Evolutionary conservation across 2,888 invertebrate species (phyloP).

Genomic region (Magallana nippona): DNA sequence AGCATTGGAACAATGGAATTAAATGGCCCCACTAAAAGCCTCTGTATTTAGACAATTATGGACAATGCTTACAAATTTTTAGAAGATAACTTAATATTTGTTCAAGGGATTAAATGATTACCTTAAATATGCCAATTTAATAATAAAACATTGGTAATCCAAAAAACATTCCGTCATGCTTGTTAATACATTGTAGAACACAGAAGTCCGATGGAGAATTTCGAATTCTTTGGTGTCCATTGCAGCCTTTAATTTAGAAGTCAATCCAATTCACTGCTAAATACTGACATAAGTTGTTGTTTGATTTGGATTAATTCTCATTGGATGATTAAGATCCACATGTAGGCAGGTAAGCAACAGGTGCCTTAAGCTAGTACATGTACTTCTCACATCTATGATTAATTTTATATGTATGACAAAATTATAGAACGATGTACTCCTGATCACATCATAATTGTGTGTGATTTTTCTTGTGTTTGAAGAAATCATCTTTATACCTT

Average conservation of each 20-base stretch:
- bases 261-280: not conserved
- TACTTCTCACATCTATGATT: no score
- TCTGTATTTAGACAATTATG: conserved; percentile 11
- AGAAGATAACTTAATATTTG: conserved; percentile 33
- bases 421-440: no score
- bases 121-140: conserved; percentile 32
- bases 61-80: conserved; percentile 31
- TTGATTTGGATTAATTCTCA: not conserved
- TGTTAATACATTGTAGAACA: conserved; percentile 1
- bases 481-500: no score
- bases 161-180: conserved; percentile 20
- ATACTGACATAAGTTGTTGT: not conserved
- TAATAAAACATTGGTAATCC: conserved; percentile 22
- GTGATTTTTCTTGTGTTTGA: no score
- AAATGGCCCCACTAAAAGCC: conserved; percentile 14
- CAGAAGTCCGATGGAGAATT: not conserved
- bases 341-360: not conserved
- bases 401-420: no score
- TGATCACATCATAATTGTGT: no score
- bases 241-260: no score
- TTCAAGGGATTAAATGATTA: conserved; percentile 25
- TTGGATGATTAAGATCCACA: not conserved
- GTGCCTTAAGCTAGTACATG: no score
- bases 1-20: conserved; percentile 12
- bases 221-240: no score